These are phyloP conservation scores for Chelonus insularis DNA, from an alignment of 1,140 invertebrate species.

Conservation along the genomic window DNA sequence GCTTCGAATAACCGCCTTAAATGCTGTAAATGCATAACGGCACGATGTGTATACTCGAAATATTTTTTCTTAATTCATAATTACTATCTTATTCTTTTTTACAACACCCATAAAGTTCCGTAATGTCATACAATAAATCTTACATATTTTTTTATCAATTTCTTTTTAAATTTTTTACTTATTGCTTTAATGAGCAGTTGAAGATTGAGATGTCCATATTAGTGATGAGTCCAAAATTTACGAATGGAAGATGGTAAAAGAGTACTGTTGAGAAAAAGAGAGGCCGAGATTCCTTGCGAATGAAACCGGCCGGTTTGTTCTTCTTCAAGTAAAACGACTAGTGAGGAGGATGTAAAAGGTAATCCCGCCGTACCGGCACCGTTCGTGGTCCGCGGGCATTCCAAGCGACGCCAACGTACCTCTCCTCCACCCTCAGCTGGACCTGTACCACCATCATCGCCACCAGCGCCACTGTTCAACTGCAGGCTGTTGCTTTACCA, in stretches of 20 bases:
- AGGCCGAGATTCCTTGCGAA: too few species aligned
- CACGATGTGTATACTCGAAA: constrained; percentile 22
- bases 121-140: not conserved
- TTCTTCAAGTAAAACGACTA: too few species aligned
- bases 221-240: too few species aligned
- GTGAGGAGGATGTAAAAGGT: constrained; percentile 49
- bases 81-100: not conserved
- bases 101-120: not conserved
- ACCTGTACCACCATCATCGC: too few species aligned
- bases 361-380: constrained; percentile 50
- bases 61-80: constrained; percentile 14
- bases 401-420: constrained; percentile 51
- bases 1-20: constrained; percentile 21
- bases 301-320: too few species aligned
- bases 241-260: too few species aligned
- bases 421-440: constrained; percentile 22
- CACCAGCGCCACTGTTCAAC: too few species aligned
- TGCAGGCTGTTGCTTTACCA: too few species aligned
- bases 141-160: not conserved
- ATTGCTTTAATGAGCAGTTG: too few species aligned
- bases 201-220: too few species aligned
- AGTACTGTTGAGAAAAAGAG: too few species aligned
- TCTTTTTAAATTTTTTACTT: too few species aligned
- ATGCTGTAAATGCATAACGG: constrained; percentile 28
- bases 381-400: constrained; percentile 43